These are phyloP conservation scores for Sebastes hubbsi DNA, from an alignment of 2,797 vertebrate species.

Conservation along the genomic window DNA sequence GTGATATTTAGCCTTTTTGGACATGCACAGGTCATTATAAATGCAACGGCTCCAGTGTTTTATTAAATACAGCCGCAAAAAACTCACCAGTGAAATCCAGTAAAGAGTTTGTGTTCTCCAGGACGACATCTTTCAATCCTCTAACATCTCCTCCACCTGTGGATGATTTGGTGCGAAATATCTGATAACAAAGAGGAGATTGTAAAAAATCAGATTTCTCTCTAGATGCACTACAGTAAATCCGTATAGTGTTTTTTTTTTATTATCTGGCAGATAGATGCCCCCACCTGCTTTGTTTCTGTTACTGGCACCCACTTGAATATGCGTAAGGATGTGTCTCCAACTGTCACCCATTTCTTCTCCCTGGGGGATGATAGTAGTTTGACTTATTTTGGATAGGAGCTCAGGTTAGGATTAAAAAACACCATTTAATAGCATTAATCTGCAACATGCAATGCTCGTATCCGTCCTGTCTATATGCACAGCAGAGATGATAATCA, in stretches of 20 bases:
- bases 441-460: slow-evolving; percentile 19
- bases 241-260: not conserved
- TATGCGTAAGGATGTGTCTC: slow-evolving; percentile 96
- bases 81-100: slow-evolving; percentile 94
- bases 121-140: slow-evolving; percentile 90
- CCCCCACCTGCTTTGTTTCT: slow-evolving; percentile 93
- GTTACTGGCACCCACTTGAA: slow-evolving; percentile 99
- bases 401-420: not conserved
- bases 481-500: slow-evolving; percentile 5
- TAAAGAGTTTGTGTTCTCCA: slow-evolving; percentile 90
- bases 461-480: slow-evolving; percentile 8
- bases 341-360: slow-evolving; percentile 99
- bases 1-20: too few species aligned
- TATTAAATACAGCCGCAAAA: not conserved
- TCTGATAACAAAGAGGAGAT: slow-evolving; percentile 75
- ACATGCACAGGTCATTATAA: not conserved
- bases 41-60: not conserved
- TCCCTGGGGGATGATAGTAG: slow-evolving; percentile 83
- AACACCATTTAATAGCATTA: not conserved
- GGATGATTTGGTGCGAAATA: slow-evolving; percentile 93
- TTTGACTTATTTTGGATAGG: slow-evolving; percentile 1
- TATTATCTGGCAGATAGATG: not conserved
- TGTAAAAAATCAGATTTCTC: not conserved
- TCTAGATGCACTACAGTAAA: not conserved
- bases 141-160: slow-evolving; percentile 78